Conservation (phyloP, 2,797 vertebrate species). For the Pelochelys cantorii region DNA sequence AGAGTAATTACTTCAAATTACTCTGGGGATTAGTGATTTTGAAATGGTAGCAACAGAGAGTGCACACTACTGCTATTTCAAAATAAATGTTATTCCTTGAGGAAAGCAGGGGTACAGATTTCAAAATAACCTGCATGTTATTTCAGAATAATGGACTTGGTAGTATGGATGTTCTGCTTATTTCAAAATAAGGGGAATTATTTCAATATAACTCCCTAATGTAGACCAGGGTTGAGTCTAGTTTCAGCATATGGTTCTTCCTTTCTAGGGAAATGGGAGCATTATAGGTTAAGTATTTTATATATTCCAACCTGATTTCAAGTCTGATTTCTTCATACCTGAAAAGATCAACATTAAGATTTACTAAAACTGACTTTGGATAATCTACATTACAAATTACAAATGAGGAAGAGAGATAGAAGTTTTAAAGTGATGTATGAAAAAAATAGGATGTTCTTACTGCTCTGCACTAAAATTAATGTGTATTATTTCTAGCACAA, state of each 20-base stretch:
- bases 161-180: no score
- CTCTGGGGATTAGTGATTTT: no score
- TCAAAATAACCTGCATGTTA: no score
- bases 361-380: background rate
- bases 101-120: no score
- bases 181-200: no score
- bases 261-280: background rate
- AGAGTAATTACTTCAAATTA: no score
- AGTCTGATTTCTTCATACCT: fast-evolving
- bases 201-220: no score
- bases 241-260: background rate
- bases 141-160: no score
- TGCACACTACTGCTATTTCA: no score
- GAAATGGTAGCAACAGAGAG: no score
- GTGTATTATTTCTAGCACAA: background rate
- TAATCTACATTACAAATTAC: fast-evolving
- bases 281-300: fast-evolving
- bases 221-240: background rate
- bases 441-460: background rate
- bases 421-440: fast-evolving
- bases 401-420: background rate
- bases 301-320: fast-evolving
- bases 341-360: background rate
- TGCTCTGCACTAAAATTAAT: background rate
- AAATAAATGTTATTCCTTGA: no score